These are phyloP conservation scores for Catharus fuscescens DNA, from an alignment of 2,113 vertebrate genomes.

Conservation along the genomic window DNA sequence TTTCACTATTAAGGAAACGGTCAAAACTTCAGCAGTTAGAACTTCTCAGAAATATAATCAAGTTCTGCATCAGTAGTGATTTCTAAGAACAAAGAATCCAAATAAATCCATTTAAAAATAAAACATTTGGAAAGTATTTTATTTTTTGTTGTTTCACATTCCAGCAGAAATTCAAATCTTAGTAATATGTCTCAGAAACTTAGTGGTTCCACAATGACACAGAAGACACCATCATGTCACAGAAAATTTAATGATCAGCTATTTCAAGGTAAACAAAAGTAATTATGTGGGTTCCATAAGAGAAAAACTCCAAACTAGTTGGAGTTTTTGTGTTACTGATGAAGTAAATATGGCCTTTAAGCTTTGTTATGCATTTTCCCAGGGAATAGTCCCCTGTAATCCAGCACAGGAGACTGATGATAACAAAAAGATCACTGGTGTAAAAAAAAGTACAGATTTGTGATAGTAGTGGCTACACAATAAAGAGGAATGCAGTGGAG, in stretches of 20 bases:
- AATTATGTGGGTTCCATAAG: accelerated
- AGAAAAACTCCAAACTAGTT: neutral
- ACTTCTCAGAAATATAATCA: neutral
- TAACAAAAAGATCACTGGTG: neutral
- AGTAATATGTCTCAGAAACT: neutral
- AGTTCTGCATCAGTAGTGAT: neutral
- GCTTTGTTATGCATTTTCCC: neutral
- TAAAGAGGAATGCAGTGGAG: neutral
- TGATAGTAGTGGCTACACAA: neutral
- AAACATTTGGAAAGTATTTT: neutral
- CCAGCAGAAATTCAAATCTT: neutral
- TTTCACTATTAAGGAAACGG: neutral
- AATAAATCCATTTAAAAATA: neutral
- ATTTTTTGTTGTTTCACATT: neutral
- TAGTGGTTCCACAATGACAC: neutral
- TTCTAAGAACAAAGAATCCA: neutral
- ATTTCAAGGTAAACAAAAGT: neutral
- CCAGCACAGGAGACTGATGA: neutral
- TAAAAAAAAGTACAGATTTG: neutral
- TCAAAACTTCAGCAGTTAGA: neutral
- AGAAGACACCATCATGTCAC: neutral
- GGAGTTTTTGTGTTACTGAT: neutral
- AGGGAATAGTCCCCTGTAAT: neutral
- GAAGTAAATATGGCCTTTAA: neutral
- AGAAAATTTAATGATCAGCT: neutral